Evolutionary conservation across 2,888 invertebrate species (phyloP), one percentile per base, ranked within the genome.

Genomic region (Lacanobia wlatinum): DNA sequence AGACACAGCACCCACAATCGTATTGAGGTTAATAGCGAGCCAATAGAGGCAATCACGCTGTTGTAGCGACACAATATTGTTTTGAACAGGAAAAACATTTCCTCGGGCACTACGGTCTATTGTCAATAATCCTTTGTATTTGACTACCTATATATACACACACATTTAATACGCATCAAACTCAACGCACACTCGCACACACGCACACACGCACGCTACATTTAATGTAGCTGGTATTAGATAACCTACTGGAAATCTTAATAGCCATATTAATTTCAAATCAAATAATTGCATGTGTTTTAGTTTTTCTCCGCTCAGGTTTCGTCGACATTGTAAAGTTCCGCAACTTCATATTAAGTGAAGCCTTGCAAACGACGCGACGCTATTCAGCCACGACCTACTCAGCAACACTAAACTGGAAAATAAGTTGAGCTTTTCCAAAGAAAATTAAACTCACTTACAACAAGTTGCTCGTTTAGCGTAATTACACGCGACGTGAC

Each of bases 11-110:
- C 18, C 46, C 55, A 46, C 80, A 60, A 18, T 18, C 28, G 34
- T 43, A 18, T 50, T 16, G 40, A 56, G 50, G 53, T 46, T 55
- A 46, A 52, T 18, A 52, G 52, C 23, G 64, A 75, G 56, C 56
- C 80, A 61, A 62, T 76, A 58, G 23, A 56, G 46, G 34, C 65
- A 65, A 56, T 56, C 40, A 46, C 50, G 64, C 53, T 28, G 43
- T 46, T 43, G 52, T 46, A 46, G 46, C 46, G 23, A 69, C 53
- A 40, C 46, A 48, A 63, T 48, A 23, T 48, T 28, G 14, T 71
- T 50, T 34, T 10, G 5, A 56, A 72, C 23, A 14, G 52, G 71
- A 14, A 52, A 38, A 70, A 70, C 21, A n/a, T 67, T 52, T 66
- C 34, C 21, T 34, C 5, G 2, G 7, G 38, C n/a, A 73, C 16